A percentile compares a stretch with the other conserved stretches of the same genome.
These are phyloP conservation scores for Coptodon bakossiorum DNA, from an alignment of 2,113 vertebrate species.

Conservation along the genomic window DNA sequence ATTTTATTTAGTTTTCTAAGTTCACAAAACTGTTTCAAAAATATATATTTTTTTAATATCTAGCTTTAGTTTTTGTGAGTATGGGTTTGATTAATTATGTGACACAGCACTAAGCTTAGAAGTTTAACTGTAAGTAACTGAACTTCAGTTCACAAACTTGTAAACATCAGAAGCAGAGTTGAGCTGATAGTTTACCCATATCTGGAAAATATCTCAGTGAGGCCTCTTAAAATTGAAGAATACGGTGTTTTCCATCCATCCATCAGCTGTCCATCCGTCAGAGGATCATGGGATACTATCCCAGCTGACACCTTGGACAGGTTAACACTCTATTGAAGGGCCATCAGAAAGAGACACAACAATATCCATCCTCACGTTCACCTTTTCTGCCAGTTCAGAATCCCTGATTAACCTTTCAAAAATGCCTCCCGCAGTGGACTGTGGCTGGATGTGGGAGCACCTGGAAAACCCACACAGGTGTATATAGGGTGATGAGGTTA, in stretches of 20 bases:
- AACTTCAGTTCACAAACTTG: not conserved
- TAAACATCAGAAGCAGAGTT: not conserved
- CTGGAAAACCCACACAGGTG: not conserved
- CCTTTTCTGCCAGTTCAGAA: not conserved
- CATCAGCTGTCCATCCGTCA: fast-evolving
- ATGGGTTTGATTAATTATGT: not conserved
- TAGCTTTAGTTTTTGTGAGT: not conserved
- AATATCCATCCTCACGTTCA: not conserved
- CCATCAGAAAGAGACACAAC: not conserved
- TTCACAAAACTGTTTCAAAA: no score
- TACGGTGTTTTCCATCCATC: not conserved
- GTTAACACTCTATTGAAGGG: not conserved
- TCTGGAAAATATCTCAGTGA: not conserved
- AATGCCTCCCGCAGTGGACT: not conserved
- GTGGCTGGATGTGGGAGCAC: not conserved
- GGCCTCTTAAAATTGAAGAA: not conserved
- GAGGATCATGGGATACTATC: not conserved
- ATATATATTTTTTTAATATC: not conserved
- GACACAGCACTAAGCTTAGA: not conserved
- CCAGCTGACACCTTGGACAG: not conserved
- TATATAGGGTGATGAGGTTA: not conserved
- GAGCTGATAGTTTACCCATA: not conserved
- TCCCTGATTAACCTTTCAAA: not conserved
- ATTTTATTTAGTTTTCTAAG: no score
- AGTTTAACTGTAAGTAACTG: not conserved